Conservation (phyloP, 2,888 invertebrate species). For the Synergus gifuensis region DNA sequence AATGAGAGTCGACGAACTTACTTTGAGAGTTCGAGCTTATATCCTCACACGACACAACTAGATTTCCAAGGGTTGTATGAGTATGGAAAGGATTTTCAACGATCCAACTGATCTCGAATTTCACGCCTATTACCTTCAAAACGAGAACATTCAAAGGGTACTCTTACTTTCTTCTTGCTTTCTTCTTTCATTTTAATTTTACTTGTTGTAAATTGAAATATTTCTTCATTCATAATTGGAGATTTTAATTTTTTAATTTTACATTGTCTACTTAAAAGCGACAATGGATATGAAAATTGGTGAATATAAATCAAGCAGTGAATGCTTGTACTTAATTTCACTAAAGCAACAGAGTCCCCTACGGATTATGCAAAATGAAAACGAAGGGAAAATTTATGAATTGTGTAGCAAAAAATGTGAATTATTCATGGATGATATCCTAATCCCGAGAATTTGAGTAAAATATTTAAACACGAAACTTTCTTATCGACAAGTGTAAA, state of each 20-base stretch:
- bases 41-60: background rate
- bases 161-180: background rate
- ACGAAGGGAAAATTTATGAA: background rate
- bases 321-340: background rate
- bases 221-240: too few relatives aligned
- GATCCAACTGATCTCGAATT: background rate
- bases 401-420: background rate
- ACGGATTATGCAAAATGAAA: background rate
- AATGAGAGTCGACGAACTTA: background rate
- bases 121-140: background rate
- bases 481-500: conserved; percentile 35
- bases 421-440: background rate
- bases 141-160: background rate
- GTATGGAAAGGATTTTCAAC: background rate
- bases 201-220: too few relatives aligned
- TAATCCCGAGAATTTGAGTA: background rate
- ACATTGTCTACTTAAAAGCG: too few relatives aligned
- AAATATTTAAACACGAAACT: conserved; percentile 17
- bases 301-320: background rate
- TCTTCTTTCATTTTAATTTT: too few relatives aligned
- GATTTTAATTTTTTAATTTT: too few relatives aligned
- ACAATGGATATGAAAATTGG: too few relatives aligned
- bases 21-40: background rate
- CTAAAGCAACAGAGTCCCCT: background rate
- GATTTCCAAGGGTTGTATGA: background rate